A percentile compares a stretch with the other conserved stretches of the same genome.
phyloP scores from a whole-genome alignment of 2,113 vertebrate species.

The Aspidoscelis tigris region DNA sequence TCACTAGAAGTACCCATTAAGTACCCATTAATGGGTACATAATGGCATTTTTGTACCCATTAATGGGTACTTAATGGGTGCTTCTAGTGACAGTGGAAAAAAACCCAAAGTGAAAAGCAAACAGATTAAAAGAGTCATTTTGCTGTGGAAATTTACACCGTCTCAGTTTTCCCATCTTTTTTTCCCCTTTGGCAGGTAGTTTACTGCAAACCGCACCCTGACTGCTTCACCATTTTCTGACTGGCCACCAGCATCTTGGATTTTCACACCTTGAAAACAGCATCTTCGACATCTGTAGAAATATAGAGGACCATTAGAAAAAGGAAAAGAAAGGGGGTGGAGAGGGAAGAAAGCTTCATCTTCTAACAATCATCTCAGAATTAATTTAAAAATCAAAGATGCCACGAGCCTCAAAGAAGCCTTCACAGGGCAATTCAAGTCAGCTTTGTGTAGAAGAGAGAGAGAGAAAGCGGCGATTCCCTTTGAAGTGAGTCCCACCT shows the following conservation, averaged over 20 bases:
- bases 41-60: no score
- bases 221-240: constrained; percentile 13
- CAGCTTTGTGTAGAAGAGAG: constrained; percentile 61
- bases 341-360: neutral
- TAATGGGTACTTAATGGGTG: no score
- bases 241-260: constrained; percentile 12
- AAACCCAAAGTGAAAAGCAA: no score
- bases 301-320: neutral
- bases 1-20: no score
- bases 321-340: neutral
- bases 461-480: constrained; percentile 28
- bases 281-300: constrained; percentile 8
- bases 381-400: constrained; percentile 61
- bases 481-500: constrained; percentile 73
- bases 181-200: neutral
- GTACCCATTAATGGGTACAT: no score
- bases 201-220: neutral
- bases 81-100: no score
- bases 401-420: constrained; percentile 62
- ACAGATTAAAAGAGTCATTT: neutral
- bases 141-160: neutral
- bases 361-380: constrained; percentile 36
- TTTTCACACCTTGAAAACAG: neutral
- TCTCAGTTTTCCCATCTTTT: neutral
- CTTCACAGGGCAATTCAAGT: constrained; percentile 66